These are phyloP conservation scores for Ailuropoda melanoleuca DNA, from an alignment of 2,113 vertebrate genomes.

Conservation along the genomic window DNA sequence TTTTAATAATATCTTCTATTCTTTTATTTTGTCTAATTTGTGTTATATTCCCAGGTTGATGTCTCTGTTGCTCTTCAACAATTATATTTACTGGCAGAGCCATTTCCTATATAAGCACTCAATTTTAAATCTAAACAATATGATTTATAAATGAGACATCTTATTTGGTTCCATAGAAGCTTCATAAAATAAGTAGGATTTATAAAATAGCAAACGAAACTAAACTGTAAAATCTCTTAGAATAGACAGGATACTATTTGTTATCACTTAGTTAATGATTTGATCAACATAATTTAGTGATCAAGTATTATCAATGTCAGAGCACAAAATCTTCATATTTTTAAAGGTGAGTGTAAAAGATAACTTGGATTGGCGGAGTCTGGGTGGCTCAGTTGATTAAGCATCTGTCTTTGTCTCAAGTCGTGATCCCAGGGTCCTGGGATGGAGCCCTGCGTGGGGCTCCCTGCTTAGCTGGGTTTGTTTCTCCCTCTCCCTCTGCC, in stretches of 20 bases:
- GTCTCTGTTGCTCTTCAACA: background rate
- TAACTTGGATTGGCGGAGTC: background rate
- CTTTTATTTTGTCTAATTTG: background rate
- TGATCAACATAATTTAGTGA: background rate
- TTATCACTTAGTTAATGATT: background rate
- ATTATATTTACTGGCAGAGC: background rate
- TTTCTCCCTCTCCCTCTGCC: background rate
- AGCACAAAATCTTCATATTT: background rate
- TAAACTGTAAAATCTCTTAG: background rate
- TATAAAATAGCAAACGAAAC: background rate
- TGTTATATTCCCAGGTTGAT: background rate
- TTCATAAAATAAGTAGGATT: background rate
- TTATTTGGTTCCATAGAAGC: background rate
- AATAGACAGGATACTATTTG: background rate
- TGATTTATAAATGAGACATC: background rate
- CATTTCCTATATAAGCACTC: background rate
- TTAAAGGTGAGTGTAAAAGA: background rate
- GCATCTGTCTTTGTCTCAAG: background rate
- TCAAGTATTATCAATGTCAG: background rate
- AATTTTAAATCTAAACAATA: background rate
- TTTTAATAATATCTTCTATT: background rate
- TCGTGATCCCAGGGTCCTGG: background rate
- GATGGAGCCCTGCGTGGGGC: background rate
- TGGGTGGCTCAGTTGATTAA: background rate
- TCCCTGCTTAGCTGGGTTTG: background rate